A percentile compares a stretch with the other conserved stretches of the same genome.
Conservation (phyloP, 2,888 invertebrate species). For the Spilarctia lutea region DNA sequence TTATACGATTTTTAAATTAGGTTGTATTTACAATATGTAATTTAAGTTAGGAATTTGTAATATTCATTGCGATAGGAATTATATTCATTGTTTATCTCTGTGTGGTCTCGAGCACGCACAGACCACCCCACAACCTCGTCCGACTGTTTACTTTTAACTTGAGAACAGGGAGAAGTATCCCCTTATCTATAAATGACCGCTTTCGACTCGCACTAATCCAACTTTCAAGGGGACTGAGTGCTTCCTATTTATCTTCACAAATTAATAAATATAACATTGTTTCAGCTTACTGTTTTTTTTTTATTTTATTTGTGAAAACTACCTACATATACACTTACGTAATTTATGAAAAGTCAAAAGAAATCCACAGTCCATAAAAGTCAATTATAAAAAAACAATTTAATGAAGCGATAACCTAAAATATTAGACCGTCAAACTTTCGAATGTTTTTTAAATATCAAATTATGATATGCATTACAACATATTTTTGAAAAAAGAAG, state of each 20-base stretch:
- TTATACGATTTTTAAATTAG: background rate
- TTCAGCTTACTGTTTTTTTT: background rate
- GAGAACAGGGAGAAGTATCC: slow-evolving; percentile 10
- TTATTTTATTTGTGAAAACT: background rate
- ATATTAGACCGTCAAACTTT: background rate
- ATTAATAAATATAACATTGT: background rate
- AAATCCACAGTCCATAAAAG: no score
- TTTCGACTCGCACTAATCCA: slow-evolving; percentile 15
- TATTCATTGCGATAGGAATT: background rate
- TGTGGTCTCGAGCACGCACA: slow-evolving; percentile 10
- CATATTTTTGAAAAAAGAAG: background rate
- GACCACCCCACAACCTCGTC: slow-evolving; percentile 15
- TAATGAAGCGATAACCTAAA: background rate
- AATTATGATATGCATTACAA: no score
- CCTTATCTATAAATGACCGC: slow-evolving; percentile 18
- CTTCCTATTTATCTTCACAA: background rate
- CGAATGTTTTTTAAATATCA: background rate
- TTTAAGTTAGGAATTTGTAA: background rate
- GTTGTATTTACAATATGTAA: background rate
- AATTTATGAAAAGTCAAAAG: background rate
- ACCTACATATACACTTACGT: background rate
- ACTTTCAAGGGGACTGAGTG: slow-evolving; percentile 7
- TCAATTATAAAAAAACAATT: no score
- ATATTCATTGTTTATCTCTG: slow-evolving; percentile 4
- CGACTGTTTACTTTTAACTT: slow-evolving; percentile 17